A percentile compares a stretch with the other conserved stretches of the same genome.
Conservation (phyloP, 2,113 vertebrate species). For the Falco punctatus region DNA sequence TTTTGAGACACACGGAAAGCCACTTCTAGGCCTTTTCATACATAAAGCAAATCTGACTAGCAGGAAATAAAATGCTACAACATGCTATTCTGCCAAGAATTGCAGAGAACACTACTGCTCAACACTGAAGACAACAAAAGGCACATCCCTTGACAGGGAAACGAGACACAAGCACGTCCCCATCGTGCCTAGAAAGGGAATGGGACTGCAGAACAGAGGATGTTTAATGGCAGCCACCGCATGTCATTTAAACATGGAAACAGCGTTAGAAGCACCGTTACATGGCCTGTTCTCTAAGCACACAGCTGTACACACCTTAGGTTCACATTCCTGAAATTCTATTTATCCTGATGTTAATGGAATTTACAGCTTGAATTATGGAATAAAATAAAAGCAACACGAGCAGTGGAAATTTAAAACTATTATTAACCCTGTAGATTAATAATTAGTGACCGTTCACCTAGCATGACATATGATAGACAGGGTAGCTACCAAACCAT, state of each 20-base stretch:
- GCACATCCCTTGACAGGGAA: background rate
- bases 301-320: background rate
- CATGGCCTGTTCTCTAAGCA: background rate
- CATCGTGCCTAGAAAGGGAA: background rate
- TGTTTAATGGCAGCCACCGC: fast-evolving
- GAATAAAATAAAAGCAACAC: background rate
- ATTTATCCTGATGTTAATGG: background rate
- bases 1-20: background rate
- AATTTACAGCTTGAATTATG: background rate
- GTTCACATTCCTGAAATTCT: background rate
- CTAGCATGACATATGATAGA: background rate
- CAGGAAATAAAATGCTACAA: background rate
- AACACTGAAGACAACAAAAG: background rate
- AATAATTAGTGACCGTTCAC: background rate
- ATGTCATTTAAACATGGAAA: background rate
- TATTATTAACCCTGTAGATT: background rate
- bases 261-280: background rate
- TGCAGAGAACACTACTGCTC: background rate
- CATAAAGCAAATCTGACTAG: background rate
- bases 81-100: background rate
- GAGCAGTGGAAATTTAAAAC: background rate
- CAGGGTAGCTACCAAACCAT: background rate
- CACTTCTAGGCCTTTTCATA: background rate
- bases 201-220: background rate
- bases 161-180: background rate